Percentiles rank a stretch among this genome's conserved stretches.
Conservation (phyloP, 2,888 invertebrate species). For the Agrochola lota region DNA sequence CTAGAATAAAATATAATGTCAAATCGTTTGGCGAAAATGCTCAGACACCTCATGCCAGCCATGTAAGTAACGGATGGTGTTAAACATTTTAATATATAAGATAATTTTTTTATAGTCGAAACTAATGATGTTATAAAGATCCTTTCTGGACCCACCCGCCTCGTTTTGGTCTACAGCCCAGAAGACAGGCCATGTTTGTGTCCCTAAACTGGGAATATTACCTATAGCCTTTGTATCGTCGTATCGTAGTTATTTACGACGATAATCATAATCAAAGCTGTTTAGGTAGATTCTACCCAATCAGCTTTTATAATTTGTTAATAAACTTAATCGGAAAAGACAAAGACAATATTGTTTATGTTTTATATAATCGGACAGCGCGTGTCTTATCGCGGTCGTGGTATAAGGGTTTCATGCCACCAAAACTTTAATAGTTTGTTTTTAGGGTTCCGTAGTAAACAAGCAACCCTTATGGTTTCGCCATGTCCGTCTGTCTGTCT, state of each 20-base stretch:
- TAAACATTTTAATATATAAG: neutral
- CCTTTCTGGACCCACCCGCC: neutral
- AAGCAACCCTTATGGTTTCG: no score
- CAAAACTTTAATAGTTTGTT: no score
- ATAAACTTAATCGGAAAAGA: neutral
- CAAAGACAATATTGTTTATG: neutral
- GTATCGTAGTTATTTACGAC: neutral
- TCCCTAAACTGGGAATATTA: neutral
- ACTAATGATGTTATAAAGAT: neutral
- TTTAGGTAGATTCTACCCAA: no score
- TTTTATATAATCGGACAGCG: no score
- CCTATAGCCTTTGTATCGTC: neutral
- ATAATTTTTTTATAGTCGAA: no score
- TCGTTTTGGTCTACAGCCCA: neutral
- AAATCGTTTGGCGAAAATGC: neutral
- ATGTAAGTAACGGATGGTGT: conserved; percentile 21
- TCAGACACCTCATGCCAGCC: neutral
- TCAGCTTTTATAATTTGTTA: no score
- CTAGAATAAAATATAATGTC: conserved; percentile 61
- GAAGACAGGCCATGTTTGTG: neutral
- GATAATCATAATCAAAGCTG: no score
- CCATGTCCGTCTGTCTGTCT: no score
- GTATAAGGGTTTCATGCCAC: no score
- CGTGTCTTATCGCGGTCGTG: no score
- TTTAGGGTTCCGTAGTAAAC: no score